Percentiles rank a stretch among this genome's conserved stretches.
Conservation (phyloP, 2,113 vertebrate species). For the Gavialis gangeticus region DNA sequence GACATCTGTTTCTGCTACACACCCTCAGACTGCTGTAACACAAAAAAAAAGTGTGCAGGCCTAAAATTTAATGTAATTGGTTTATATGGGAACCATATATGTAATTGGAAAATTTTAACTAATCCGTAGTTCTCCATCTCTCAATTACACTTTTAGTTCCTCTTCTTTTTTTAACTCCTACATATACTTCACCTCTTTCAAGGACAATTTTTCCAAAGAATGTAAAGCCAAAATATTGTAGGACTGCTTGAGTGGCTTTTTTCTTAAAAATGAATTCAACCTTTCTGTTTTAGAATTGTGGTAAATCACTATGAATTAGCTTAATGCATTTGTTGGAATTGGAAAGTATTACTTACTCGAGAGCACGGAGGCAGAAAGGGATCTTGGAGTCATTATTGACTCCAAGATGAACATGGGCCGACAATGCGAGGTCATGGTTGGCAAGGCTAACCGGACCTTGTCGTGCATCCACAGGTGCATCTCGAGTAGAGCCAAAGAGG, state of each 20-base stretch:
- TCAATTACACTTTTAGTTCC: not conserved
- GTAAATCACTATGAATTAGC: not conserved
- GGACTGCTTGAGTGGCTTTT: not conserved
- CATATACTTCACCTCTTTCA: accelerated
- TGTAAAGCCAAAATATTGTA: not conserved
- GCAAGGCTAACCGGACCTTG: no score
- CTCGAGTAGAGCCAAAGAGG: no score
- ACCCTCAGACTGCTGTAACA: not conserved
- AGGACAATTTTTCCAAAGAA: not conserved
- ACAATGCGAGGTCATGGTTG: no score
- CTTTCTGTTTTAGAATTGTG: not conserved
- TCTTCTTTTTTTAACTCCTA: not conserved
- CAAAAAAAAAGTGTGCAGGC: not conserved
- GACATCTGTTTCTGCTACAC: not conserved
- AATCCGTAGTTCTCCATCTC: not conserved
- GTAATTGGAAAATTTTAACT: not conserved
- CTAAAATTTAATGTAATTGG: not conserved
- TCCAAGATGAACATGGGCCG: no score
- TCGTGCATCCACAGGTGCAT: no score
- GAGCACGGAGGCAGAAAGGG: no score
- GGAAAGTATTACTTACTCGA: not conserved
- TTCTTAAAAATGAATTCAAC: not conserved
- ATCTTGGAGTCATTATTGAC: no score
- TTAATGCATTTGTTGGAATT: not conserved
- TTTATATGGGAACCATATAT: not conserved